A percentile compares a stretch with the other conserved stretches of the same genome.
Conservation (phyloP, 1,140 invertebrate species). For the Scaptomyza graminum region DNA sequence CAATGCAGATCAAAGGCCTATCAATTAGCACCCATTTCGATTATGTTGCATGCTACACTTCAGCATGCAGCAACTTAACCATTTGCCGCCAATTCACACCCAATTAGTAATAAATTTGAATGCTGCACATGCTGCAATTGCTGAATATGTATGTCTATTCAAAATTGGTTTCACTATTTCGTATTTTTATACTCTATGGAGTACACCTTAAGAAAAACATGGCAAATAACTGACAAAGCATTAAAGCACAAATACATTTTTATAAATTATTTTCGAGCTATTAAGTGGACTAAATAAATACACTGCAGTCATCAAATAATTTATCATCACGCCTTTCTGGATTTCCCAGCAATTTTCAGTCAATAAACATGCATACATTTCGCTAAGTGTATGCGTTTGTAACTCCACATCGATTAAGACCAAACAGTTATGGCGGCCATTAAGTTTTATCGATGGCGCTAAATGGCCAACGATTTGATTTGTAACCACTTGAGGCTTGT, state of each 20-base stretch:
- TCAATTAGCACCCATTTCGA: constrained; percentile 79
- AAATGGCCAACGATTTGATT: constrained; percentile 62
- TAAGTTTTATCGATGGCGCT: constrained; percentile 82
- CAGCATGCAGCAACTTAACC: constrained; percentile 28
- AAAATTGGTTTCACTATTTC: background rate
- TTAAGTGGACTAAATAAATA: no score
- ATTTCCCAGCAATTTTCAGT: no score
- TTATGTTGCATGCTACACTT: constrained; percentile 71
- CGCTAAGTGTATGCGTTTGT: constrained; percentile 14
- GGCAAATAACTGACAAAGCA: no score
- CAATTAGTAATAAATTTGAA: constrained; percentile 83
- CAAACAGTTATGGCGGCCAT: constrained; percentile 76
- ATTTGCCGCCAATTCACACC: constrained; percentile 78
- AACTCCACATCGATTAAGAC: constrained; percentile 48
- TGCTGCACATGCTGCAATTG: constrained; percentile 49
- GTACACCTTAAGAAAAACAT: constrained; percentile 14
- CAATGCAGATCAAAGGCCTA: constrained; percentile 72
- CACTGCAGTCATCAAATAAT: no score
- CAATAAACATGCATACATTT: background rate
- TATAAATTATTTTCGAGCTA: no score
- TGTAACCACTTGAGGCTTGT: constrained; percentile 66
- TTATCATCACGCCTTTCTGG: no score
- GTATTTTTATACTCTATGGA: background rate
- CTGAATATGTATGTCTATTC: constrained; percentile 31
- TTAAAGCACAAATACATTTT: no score